Base-by-base conservation (phyloP, 2,113 vertebrate genomes). In the Ictalurus furcatus region DNA sequence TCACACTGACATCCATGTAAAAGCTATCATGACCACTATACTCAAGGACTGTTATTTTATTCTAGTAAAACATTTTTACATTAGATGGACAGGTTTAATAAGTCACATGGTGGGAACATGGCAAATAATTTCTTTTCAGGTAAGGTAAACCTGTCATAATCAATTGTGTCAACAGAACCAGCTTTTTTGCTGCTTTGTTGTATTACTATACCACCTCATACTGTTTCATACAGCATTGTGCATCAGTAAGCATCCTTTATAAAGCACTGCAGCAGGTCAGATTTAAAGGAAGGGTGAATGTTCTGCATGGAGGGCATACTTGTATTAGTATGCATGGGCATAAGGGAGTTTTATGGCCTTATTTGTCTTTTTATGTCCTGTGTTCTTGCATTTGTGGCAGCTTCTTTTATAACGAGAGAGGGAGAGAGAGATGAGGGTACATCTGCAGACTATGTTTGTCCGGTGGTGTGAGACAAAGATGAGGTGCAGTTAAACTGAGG, bases 351-450 rank as follows among this genome's bases (percentile, higher is more conserved):
- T 92, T 92, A 92, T 92, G 83, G 90, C 90, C 89, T 90, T 91
- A 92, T 92, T 91, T 91, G 92, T 92, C 90, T 92, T 90, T 92
- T 91, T 91, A 91, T 91, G 91, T 90, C 89, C 88, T 92, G 88
- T 89, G 89, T 90, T 88, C 86, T 87, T 89, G 85, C 86, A 85
- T 89, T 61, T 89, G 79, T 93, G 90, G 88, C 90, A 91, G 90
- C 84, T 81, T 85, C 89, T 88, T 90, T 86, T 88, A 90, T 91
- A 88, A 91, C 69, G 86, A 84, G 67, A 85, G 86, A 34, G 82
- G 85, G 84, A 81, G 76, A 81, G 71, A n/a, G 74, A 90, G 87
- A 85, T 88, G 85, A 87, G 85, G 79, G 67, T 87, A 59, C 73
- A 85, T 76, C 86, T 88, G 88, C 85, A 89, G 78, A 89, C 86